phyloP scores from a whole-genome alignment of 2,888 invertebrate species.

The Pemphredon lugubris region DNA sequence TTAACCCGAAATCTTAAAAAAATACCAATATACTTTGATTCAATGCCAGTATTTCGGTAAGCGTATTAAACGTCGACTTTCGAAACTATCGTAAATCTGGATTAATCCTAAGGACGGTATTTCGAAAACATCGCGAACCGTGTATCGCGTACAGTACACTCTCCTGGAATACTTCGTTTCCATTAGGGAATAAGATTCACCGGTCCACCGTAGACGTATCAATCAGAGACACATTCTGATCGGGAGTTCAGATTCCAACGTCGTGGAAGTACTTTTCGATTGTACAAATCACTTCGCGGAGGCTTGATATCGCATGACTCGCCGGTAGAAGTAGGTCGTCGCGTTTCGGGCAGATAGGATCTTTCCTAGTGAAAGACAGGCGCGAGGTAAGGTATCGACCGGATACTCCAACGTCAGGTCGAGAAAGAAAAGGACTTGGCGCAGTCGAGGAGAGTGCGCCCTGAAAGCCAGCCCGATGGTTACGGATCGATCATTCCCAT shows the following conservation, averaged over 20 bases:
- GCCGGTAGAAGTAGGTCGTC: slow-evolving; percentile 57
- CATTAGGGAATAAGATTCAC: not conserved
- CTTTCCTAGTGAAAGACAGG: slow-evolving; percentile 57
- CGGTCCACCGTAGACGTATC: not conserved
- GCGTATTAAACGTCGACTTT: not conserved
- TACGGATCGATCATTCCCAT: slow-evolving; percentile 53
- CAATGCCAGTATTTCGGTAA: not conserved
- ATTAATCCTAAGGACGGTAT: too few relatives aligned
- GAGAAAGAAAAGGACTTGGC: slow-evolving; percentile 49
- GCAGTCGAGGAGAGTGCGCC: slow-evolving; percentile 54
- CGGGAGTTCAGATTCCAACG: slow-evolving; percentile 9
- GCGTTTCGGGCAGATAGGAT: slow-evolving; percentile 60
- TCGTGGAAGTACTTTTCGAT: slow-evolving; percentile 40
- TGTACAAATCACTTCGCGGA: slow-evolving; percentile 51
- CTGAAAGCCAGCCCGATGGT: slow-evolving; percentile 45
- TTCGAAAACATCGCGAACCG: too few relatives aligned
- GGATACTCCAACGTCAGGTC: slow-evolving; percentile 38
- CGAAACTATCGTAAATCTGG: not conserved
- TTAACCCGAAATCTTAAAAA: too few relatives aligned
- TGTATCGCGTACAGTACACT: too few relatives aligned
- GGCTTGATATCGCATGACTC: slow-evolving; percentile 61
- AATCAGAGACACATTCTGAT: not conserved
- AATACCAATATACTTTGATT: too few relatives aligned
- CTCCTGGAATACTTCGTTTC: not conserved
- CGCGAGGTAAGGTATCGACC: slow-evolving; percentile 59